Base-by-base conservation (phyloP, 2,113 vertebrate genomes). In the Phalacrocorax aristotelis region DNA sequence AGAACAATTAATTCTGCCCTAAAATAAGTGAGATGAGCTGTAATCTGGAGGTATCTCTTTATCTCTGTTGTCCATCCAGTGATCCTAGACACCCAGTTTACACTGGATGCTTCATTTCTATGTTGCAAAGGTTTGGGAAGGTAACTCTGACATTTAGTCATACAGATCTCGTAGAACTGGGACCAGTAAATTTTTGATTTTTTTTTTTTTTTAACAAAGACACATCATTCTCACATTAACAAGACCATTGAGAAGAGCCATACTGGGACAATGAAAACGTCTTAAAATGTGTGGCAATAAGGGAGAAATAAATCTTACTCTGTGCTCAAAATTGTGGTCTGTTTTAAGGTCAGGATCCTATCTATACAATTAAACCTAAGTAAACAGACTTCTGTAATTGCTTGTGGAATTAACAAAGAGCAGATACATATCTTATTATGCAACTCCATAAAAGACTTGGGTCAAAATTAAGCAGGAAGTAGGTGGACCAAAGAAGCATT, bases 401-500 rank as follows among this genome's bases (percentile, higher is more conserved):
- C 40, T 93, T 89, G 46, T 79, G 70, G 94, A 95, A 93, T 75
- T 77, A 97, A 95, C 71, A 94, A 92, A 95, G 61, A 89, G 52
- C 85, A 96, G 92, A 87, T 38, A 68, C 5, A 32, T 71, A 87
- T 81, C 79, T 96, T 96, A 92, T 91, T 74, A 91, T 93, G 68
- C 70, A 95, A 74, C 27, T 78, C 97, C 83, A 74, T 84, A 86
- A 87, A 93, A 93, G 68, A 94, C 94, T 83, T 93, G 32, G 91
- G 83, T 90, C 80, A 96, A 95, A 97, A 96, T 95, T 93, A 95
- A 93, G 87, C 85, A 97, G 92, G 94, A 97, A 97, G 96, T 57
- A 95, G 83, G 48, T 77, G 65, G 77, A 96, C 79, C 90, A 84
- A 97, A 96, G 92, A 77, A 93, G 38, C 38, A 93, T 96, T 96